Conservation (phyloP, 1,140 invertebrate species). For the Cephus cinctus region DNA sequence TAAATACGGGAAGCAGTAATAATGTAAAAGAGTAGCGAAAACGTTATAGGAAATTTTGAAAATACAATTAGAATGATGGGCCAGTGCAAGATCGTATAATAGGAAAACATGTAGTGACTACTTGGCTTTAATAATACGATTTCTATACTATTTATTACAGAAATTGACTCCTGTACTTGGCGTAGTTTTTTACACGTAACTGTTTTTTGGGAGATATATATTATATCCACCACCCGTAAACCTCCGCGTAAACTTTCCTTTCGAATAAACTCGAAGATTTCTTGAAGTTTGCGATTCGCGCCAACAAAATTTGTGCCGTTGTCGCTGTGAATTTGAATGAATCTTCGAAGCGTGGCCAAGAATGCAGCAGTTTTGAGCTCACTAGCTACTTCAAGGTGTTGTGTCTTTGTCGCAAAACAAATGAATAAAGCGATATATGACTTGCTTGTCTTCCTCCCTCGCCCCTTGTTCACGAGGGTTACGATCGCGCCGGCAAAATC, state of each 20-base stretch:
- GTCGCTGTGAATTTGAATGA: neutral
- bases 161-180: neutral
- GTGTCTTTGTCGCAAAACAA: slow-evolving; percentile 17
- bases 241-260: neutral
- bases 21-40: too few species aligned
- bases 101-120: neutral
- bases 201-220: neutral
- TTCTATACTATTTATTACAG: neutral
- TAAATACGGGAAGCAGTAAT: too few species aligned
- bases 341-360: neutral
- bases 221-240: neutral
- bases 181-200: too few species aligned
- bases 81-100: too few species aligned
- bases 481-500: slow-evolving; percentile 46
- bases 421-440: slow-evolving; percentile 24
- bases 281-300: neutral
- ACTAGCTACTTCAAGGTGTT: slow-evolving; percentile 18
- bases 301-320: slow-evolving; percentile 10
- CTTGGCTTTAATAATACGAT: neutral
- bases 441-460: slow-evolving; percentile 17
- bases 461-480: slow-evolving; percentile 15
- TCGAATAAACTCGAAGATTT: neutral
- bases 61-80: too few species aligned
- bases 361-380: slow-evolving; percentile 14
- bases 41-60: too few species aligned